Base-by-base conservation (phyloP, 2,113 vertebrate genomes). In the Chloroceryle aenea region DNA sequence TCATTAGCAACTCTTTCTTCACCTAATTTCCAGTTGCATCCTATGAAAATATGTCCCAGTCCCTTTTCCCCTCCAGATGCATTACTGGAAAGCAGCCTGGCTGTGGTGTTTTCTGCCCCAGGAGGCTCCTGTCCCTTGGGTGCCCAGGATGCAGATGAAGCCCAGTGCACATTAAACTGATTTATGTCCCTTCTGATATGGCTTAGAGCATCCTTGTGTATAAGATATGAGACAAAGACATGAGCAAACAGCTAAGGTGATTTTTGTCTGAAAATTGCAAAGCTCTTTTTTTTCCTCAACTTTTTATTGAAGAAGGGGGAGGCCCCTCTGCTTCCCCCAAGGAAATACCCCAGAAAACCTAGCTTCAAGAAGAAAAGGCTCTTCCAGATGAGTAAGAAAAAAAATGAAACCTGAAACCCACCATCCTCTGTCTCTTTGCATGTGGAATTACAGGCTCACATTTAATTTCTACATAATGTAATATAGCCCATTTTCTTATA, bases 291-390 rank as follows among this genome's bases (percentile, higher is more conserved):
- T 19, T 34, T 15, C n/a, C 50, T 67, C 67, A 55, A 7, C 10
- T n/a, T 79, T 80, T 88, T 52, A 30, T 6, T 69, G 74, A 55
- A 83, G 36, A 48, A 83, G 6, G 21, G 29, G 58, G 71, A 92
- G 66, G 26, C 29, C 55, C 14, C 34, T 84, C 50, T 52, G 12
- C 45, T 86, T 92, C 72, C 83, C 83, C 55, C 22, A 47, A 76
- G 74, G 89, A 83, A 91, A 79, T 85, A 85, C 84, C 52, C 63
- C 81, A 79, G 93, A 78, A 95, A 89, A 30, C 40, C 47, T 21
- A 56, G 30, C 43, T 93, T 84, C 42, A n/a, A 62, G 36, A 42
- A 72, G 62, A 64, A 91, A 81, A 74, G 7, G 5, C 26, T 81
- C 26, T 81, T 83, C 71, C 45, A 85, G 61, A 14, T 0, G 0